Base-by-base conservation (phyloP, 2,113 vertebrate genomes). In the Podarcis muralis region DNA sequence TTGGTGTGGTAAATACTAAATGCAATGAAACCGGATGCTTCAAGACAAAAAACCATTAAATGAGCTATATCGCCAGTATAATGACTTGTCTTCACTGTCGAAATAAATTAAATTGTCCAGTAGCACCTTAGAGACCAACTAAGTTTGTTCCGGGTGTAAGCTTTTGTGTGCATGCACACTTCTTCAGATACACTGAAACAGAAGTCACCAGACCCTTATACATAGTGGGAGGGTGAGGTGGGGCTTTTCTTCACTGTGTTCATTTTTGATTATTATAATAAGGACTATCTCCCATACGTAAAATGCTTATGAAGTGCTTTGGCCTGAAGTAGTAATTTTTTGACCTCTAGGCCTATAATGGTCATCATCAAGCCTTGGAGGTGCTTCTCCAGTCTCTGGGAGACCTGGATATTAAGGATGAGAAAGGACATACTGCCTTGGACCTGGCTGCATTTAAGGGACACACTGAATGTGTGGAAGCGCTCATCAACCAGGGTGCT, bases 361-460 rank as follows among this genome's bases (percentile, higher is more conserved):
- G 99, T 87, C 99, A 99, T 77, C 97, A 98, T 6, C 98, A 99
- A 94, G 98, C 99, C 23, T 92, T 99, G 96, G 98, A 99, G 93
- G 98, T 99, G 2, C 97, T 99, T 80, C 96, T 99, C 77, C 98
- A 98, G 20, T 98, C 98, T 0, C 96, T 97, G 88, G 95, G 96
- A 20, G 98, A 99, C 86, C 97, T 98, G 95, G 99, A 99, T 90
- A 98, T 98, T 88, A 96, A 95, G 90, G 99, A 99, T 2, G 98
- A 98, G 90, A 97, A 97, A 15, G 98, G 98, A 37, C 96, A 98
- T 91, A 99, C 98, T 0, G 97, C 99, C 4, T 95, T 99, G 96
- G 98, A 98, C 22, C 94, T 99, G 87, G 98, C 99, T 5, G 97
- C 98, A 0, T 98, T 98, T 20, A 96, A 97, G 89, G 99, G 99